Conservation (phyloP, 2,888 invertebrate species). For the Stenodera caucasica region DNA sequence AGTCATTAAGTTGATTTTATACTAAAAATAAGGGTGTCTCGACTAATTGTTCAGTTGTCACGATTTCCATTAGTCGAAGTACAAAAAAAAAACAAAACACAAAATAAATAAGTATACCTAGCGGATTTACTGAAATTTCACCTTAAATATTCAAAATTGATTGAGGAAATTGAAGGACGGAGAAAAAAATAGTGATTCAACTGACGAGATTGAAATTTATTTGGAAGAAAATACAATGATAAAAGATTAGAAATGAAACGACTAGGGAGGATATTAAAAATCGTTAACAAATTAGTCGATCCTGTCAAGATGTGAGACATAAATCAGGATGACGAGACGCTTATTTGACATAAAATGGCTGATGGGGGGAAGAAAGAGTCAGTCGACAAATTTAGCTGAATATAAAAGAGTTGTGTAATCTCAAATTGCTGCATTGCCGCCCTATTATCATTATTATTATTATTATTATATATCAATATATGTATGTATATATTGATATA, state of each 20-base stretch:
- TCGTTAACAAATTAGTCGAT: constrained; percentile 14
- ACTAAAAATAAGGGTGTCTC: constrained; percentile 8
- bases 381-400: not conserved
- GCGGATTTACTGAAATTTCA: too few relatives aligned
- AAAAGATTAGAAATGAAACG: constrained; percentile 2
- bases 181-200: constrained; percentile 25
- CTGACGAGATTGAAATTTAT: constrained; percentile 29
- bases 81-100: too few relatives aligned
- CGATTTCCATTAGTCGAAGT: constrained; percentile 24
- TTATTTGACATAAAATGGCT: constrained; percentile 9
- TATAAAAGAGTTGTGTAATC: not conserved
- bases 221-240: constrained; percentile 8
- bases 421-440: not conserved
- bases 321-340: constrained; percentile 9
- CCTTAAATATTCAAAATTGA: too few relatives aligned
- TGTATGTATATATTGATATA: not conserved
- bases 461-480: too few relatives aligned
- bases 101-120: too few relatives aligned
- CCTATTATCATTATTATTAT: too few relatives aligned
- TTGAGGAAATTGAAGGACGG: constrained; percentile 28
- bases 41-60: constrained; percentile 18
- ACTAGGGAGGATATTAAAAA: constrained; percentile 21
- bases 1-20: not conserved
- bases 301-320: constrained; percentile 7
- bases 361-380: not conserved